A percentile compares a stretch with the other conserved stretches of the same genome.
Evolutionary conservation across 2,888 invertebrate species (phyloP).

Genomic region (Coelogynopora nodosa): DNA sequence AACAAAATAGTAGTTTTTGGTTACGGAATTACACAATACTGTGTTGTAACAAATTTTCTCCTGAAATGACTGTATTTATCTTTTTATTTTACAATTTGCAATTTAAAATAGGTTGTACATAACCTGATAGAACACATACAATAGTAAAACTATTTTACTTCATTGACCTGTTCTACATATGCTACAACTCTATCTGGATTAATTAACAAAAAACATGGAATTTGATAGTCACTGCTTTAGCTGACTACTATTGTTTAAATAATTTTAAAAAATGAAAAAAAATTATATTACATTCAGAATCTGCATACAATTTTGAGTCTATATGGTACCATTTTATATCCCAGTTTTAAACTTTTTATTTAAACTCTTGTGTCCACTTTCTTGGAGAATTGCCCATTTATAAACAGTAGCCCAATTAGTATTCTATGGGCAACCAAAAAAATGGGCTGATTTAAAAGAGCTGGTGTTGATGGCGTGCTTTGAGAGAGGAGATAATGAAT

Average conservation of each 20-base stretch:
- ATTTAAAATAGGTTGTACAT: not conserved
- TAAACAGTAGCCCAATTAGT: no score
- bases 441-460: no score
- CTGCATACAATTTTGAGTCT: not conserved
- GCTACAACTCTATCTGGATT: not conserved
- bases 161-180: not conserved
- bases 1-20: not conserved
- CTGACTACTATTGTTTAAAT: not conserved
- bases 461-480: no score
- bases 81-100: not conserved
- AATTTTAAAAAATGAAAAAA: no score
- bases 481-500: no score
- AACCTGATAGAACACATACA: no score
- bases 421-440: no score
- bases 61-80: not conserved
- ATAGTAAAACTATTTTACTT: constrained; percentile 16
- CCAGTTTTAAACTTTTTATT: not conserved
- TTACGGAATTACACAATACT: not conserved
- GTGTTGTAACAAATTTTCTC: not conserved
- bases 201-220: not conserved
- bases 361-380: not conserved
- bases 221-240: not conserved
- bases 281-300: not conserved
- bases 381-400: no score
- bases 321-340: not conserved